These are phyloP conservation scores for Epinotia brunnichana DNA, from an alignment of 2,888 invertebrate species.

Conservation along the genomic window DNA sequence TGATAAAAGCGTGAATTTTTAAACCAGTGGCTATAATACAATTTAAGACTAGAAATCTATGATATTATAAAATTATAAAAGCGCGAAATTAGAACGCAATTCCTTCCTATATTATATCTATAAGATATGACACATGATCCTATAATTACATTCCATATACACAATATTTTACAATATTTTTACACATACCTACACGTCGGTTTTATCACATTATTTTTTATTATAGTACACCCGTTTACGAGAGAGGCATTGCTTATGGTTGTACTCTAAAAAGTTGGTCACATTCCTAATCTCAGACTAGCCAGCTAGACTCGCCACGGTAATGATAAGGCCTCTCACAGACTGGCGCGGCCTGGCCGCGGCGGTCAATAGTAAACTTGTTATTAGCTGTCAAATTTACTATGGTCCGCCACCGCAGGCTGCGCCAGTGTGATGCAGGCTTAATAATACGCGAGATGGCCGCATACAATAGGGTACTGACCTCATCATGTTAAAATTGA, in stretches of 20 bases:
- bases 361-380: no score
- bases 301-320: no score
- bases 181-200: constrained; percentile 62
- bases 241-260: neutral
- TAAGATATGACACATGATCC: constrained; percentile 62
- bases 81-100: constrained; percentile 43
- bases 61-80: constrained; percentile 51
- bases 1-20: constrained; percentile 24
- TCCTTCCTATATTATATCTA: constrained; percentile 39
- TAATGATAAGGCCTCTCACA: no score
- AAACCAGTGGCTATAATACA: constrained; percentile 37
- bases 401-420: no score
- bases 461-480: no score
- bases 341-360: no score
- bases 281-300: no score
- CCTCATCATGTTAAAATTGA: no score
- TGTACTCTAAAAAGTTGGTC: neutral
- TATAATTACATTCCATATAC: constrained; percentile 69
- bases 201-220: constrained; percentile 70
- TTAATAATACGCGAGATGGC: no score
- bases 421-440: no score
- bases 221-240: constrained; percentile 9
- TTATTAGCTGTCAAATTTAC: no score
- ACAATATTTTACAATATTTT: constrained; percentile 60
- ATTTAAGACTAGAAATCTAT: constrained; percentile 60